Base-by-base conservation (phyloP, 2,797 vertebrate genomes). In the Triplophysa yarkandensis region DNA sequence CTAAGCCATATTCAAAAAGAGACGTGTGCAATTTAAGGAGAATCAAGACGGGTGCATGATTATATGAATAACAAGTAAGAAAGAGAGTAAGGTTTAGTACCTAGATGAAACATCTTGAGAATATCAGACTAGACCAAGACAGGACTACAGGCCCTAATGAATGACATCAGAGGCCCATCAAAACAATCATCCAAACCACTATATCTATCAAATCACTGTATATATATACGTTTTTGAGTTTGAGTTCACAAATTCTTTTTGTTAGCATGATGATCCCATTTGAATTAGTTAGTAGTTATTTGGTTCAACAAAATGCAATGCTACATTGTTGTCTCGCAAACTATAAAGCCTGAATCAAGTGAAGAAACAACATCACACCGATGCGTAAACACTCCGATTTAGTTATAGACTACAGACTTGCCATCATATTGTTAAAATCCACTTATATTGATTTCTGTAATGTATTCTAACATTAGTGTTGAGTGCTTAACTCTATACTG, bases 1-100 rank as follows among this genome's bases (percentile, higher is more conserved):
- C 54, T 68, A 78, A 61, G 82, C 76, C 28, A 81, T 69, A 66
- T 79, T 28, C 9, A 74, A 82, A 84, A 78, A 39, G 50, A 39
- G 11, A 62, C 16, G 19, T 58, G 41, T 19, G 17, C 43, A 61
- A 61, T 48, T 19, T 41, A 50, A 68, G 65, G 11, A 34, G 8
- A 72, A 73, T 39, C 68, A 65, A 36, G 66, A 74, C 39, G 36
- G 46, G 71, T 43, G 60, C 28, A 34, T 48, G 62, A 43, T 21
- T 1, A 54, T 0, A 3, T 25, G 2, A 72, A 39, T 39, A 25
- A 43, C 62, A 25, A 64, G 6, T 66, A 43, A 69, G 75, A 74
- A 23, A 64, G 60, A 46, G 10, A 61, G 25, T 1, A 64, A 23
- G 58, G 44, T 48, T 66, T 36, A 55, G 36, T 34, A 32, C 30